Conservation (phyloP, 1,140 invertebrate species). For the Nasonia longicornis region DNA sequence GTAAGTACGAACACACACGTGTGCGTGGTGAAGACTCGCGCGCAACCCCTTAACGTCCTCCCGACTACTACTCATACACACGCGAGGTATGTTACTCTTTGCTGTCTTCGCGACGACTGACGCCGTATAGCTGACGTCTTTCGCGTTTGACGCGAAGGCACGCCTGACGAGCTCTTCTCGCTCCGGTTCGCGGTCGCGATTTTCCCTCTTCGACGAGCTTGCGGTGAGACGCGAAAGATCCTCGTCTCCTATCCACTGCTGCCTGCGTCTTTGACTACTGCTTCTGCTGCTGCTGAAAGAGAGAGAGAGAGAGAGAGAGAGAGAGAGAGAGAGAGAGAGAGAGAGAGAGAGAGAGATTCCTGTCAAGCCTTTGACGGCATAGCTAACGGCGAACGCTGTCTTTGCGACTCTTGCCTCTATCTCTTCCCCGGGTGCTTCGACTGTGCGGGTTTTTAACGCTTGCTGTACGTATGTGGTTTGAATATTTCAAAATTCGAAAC, state of each 20-base stretch:
- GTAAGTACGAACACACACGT: background rate
- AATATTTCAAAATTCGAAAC: no score
- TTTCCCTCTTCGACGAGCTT: background rate
- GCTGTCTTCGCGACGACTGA: background rate
- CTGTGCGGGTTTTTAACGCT: no score
- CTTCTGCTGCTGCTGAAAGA: no score
- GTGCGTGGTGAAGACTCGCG: background rate
- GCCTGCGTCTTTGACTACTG: conserved; percentile 8
- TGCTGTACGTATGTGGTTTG: no score
- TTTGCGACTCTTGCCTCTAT: no score
- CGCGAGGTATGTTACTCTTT: background rate
- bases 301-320: no score
- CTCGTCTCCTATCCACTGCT: background rate
- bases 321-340: no score
- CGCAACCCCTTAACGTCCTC: background rate
- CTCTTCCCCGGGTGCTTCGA: no score
- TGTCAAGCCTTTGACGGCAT: background rate
- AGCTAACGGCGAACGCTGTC: background rate
- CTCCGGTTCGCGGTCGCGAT: conserved; percentile 13
- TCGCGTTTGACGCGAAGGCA: conserved; percentile 33
- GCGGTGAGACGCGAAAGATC: background rate
- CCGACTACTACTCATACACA: background rate
- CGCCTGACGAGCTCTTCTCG: background rate
- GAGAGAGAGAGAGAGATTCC: background rate
- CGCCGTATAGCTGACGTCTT: background rate